Conservation (phyloP, 2,113 vertebrate genomes). For the Pituophis catenifer region DNA sequence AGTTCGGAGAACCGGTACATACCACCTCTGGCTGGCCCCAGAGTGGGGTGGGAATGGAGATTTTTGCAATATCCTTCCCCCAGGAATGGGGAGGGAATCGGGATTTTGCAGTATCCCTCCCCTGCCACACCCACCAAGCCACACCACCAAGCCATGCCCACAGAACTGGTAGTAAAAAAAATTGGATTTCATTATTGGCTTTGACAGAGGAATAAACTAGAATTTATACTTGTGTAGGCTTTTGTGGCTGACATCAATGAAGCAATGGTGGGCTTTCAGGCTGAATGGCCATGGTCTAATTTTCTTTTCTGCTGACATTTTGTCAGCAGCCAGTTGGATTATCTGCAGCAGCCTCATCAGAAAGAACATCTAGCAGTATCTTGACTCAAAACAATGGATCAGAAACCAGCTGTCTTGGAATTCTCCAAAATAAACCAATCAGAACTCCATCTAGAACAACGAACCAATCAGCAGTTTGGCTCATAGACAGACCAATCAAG, state of each 20-base stretch:
- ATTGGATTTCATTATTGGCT: too few relatives aligned
- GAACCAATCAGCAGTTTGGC: neutral
- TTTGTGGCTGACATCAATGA: neutral
- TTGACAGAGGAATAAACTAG: neutral
- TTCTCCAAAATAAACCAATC: neutral
- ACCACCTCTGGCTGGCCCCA: too few relatives aligned
- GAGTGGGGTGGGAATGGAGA: too few relatives aligned
- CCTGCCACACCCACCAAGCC: too few relatives aligned
- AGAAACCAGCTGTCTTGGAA: neutral
- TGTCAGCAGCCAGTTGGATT: neutral
- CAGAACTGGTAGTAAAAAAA: too few relatives aligned
- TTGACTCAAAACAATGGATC: neutral
- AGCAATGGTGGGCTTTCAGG: neutral
- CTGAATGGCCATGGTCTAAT: neutral
- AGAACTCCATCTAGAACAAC: neutral
- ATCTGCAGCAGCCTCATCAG: neutral
- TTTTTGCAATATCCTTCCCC: too few relatives aligned
- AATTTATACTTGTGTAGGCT: neutral
- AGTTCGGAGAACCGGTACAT: too few relatives aligned
- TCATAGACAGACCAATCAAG: neutral
- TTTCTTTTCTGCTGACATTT: neutral
- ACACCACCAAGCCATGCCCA: too few relatives aligned
- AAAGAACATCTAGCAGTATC: neutral
- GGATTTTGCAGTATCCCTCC: too few relatives aligned
- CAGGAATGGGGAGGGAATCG: too few relatives aligned